Evolutionary conservation across 2,113 vertebrate species (phyloP), one percentile per base, ranked within the genome.

Genomic region (Aptenodytes forsteri): DNA sequence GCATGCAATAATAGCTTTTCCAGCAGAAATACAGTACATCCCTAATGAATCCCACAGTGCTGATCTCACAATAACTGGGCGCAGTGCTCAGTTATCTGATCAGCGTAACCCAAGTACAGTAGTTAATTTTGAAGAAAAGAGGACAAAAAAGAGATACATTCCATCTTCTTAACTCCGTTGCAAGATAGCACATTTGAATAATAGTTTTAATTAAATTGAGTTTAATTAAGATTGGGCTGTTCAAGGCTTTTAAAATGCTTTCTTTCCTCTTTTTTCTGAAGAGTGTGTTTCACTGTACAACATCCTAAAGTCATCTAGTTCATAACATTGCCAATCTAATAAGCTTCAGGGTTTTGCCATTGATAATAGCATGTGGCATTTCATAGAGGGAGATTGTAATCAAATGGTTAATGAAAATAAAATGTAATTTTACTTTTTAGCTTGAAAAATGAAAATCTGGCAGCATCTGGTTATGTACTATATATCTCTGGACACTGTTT

Each of bases 151-250:
- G 13, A 56, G 3, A 9, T 42, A 46, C 14, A 29, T 69, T 94
- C 55, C 1, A 4, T 58, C 49, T 86, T 86, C 65, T 83, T 56
- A 94, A 80, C 10, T 80, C 44, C 19, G 27, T n/a, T 49, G 21
- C 36, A 83, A 93, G 66, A 79, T 16, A 96, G 13, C 5, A 64
- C 3, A 55, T 61, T 83, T 96, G 66, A 96, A 95, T 92, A 55
- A 93, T 50, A 55, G 17, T 32, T 96, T 83, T 93, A 96, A 95
- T 95, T 95, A 78, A 85, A 92, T 75, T 80, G 30, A 61, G 83
- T 59, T 91, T 92, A 91, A 78, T 93, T 94, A 83, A 93, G 56
- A 85, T 71, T 88, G 64, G 58, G 30, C 8, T 91, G 2, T 64
- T 72, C 10, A 29, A 91, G 42, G 7, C 19, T 87, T 93, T 93